Evolutionary conservation across 2,113 vertebrate species (phyloP), one percentile per base, ranked within the genome.

Genomic region (Indicator indicator): DNA sequence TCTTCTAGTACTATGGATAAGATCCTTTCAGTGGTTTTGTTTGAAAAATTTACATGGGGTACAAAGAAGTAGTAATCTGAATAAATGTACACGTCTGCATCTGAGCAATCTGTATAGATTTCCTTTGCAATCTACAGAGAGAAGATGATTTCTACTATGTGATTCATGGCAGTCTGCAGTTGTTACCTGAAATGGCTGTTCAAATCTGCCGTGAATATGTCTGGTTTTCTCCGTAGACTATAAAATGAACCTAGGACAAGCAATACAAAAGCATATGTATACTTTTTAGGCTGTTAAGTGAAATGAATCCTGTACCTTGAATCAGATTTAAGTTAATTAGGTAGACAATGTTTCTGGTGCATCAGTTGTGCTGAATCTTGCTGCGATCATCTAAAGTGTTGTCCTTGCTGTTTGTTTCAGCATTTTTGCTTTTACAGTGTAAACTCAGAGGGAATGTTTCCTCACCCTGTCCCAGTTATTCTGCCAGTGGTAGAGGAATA

Each of bases 401-500:
- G 12, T 1, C 17, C 14, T 11, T 38, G 8, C n/a, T 63, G 42
- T n/a, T n/a, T 71, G 3, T 40, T 81, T 74, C 38, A 27, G 8
- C 18, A 44, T 44, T 86, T 86, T 84, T 89, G 15, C 7, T 8
- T 67, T 73, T 55, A 30, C 1, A 1, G 42, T 30, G 10, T 32
- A 50, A 52, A 23, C 52, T 13, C 15, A 50, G 38, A 88, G 3
- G 23, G 16, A 65, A 36, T 0, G 2, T 64, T 76, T 81, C 2
- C 18, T 50, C 16, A 73, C 3, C 12, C 14, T 24, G 24, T 13
- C 12, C 9, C 4, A 12, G 6, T 6, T 1, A 0, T 13, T 52
- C 28, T 82, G 16, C 38, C 33, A 82, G 1, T 12, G 16, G 14
- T 60, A 9, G 18, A 62, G 19, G 18, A 52, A 64, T 15, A 56